Conservation (phyloP, 2,113 vertebrate species). For the Phodopus roborovskii region DNA sequence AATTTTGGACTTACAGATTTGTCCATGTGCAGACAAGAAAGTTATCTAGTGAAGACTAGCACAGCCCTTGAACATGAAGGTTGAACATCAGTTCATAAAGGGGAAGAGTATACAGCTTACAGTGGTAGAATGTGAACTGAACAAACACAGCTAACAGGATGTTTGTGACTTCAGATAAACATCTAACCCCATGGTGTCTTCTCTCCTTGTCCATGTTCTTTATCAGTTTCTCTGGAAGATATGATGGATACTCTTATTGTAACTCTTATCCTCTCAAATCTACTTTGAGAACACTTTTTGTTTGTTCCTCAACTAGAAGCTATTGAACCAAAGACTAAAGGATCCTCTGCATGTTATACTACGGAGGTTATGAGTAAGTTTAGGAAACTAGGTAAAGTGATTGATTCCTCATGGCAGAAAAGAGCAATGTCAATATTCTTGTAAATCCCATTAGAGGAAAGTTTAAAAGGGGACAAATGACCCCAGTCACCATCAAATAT, state of each 20-base stretch:
- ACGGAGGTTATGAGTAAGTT: neutral
- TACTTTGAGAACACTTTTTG: neutral
- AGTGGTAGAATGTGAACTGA: neutral
- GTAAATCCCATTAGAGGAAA: neutral
- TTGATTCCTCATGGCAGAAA: neutral
- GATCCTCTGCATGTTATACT: neutral
- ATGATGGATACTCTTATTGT: neutral
- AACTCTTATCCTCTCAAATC: neutral
- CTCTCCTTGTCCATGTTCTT: neutral
- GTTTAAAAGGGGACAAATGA: neutral
- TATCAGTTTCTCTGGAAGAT: neutral
- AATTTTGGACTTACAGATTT: neutral
- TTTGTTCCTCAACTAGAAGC: neutral
- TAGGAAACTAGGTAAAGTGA: neutral
- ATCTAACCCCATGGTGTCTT: neutral
- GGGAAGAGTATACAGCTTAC: neutral
- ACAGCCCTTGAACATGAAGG: neutral
- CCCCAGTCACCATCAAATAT: neutral
- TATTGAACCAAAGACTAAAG: neutral
- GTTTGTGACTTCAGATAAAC: neutral
- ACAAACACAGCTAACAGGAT: neutral
- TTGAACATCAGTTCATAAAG: neutral
- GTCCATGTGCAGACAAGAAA: neutral
- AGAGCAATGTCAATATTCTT: neutral
- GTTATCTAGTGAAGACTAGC: neutral